Evolutionary conservation across 2,888 invertebrate species (phyloP), one percentile per base, ranked within the genome.

Genomic region (Fabriciana adippe): DNA sequence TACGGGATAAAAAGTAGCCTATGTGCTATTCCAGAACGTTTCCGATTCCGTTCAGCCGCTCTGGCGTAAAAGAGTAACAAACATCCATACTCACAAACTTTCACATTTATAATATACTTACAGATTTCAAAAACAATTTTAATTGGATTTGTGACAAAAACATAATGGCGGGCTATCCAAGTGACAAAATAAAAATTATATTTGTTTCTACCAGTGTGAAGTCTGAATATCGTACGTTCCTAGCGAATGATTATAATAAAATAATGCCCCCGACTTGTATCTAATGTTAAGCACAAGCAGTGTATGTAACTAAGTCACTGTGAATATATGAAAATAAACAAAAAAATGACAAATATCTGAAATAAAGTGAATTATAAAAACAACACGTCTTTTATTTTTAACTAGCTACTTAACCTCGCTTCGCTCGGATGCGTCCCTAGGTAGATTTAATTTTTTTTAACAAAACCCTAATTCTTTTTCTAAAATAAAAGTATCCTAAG

Each of bases 301-400:
- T 78, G 79, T 82, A 75, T 77, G 75, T 75, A 74, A 75, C 68
- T 73, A 88, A 84, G 79, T 84, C 76, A 83, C 82, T 89, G 87
- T 88, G 83, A 84, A 86, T 82, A 84, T 79, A 75, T 79, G 77
- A 80, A 82, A 80, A 81, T 70, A 74, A 73, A 72, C 67, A 73
- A 78, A 76, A 78, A 79, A 76, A 74, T 64, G 74, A 75, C 78
- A 76, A 73, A 77, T 76, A 78, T 75, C 75, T 78, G 73, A 74
- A 82, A 83, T 81, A 80, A 78, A 80, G 76, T 78, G 79, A 78
- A 77, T 78, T 75, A 79, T 73, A 75, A 76, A 76, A 78, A 74
- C 73, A 67, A 70, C 69, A 65, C 57, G 45, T 59, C 51, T 66
- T 18, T 35, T 55, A 59, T 55, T 48, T 59, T 47, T 16, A 50